Evolutionary conservation across 2,797 vertebrate species (phyloP), one percentile per base, ranked within the genome.

Genomic region (Mareca penelope): DNA sequence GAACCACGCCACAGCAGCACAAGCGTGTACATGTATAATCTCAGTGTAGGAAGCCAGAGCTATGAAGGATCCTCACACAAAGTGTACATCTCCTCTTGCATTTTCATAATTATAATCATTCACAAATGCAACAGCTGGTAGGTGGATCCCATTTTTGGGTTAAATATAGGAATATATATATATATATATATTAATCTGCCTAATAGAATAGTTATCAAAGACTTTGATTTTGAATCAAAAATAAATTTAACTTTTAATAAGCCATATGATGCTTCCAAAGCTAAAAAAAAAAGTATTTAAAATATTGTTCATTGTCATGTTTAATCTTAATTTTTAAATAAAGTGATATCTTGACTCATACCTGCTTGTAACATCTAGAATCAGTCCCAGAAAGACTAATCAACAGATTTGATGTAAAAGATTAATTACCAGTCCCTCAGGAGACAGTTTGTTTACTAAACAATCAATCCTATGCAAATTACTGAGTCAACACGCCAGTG

Each of bases 391-490:
- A 78, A 63, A 73, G 61, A 40, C 16, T 80, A 53, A 91, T 80
- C 56, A 80, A 78, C 31, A 61, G 52, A 80, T 91, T 21, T n/a
- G 56, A 89, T 67, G 44, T 19, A 80, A 73, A 83, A 84, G 69
- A 78, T 86, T 57, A 86, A 70, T 89, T 78, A 37, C 61, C 8
- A 1, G 17, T 52, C 61, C 65, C 81, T 73, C 53, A 17, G 37
- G 73, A 91, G 88, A 63, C 7, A 23, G 33, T 73, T 86, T 91
- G 40, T 83, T 90, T 86, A 50, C 67, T 44, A 93, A 92, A 90
- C 77, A 82, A 84, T 77, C 56, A 84, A 7, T 28, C 28, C 50
- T 59, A 86, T 67, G 73, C 28, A 84, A 84, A 87, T 78, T 84
- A 39, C 16, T 57, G 65, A 53, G 10, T 72, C 56, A 48, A 26